Percentiles rank a stretch among this genome's conserved stretches.
Conservation (phyloP, 2,113 vertebrate species). For the Brachyistius frenatus region DNA sequence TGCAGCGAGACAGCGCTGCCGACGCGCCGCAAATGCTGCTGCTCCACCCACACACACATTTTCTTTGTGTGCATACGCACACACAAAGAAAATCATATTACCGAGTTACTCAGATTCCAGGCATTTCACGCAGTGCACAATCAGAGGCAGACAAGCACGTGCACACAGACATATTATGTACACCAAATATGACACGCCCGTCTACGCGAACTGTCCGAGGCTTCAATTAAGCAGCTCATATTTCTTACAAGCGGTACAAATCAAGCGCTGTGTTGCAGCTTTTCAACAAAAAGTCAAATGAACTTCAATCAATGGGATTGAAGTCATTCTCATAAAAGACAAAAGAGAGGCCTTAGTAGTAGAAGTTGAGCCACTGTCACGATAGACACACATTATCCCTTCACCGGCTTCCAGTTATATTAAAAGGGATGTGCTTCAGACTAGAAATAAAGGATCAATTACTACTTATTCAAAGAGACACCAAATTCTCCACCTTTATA, state of each 20-base stretch:
- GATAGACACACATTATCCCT: not conserved
- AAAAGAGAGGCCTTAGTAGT: constrained; percentile 1
- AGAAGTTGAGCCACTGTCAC: not conserved
- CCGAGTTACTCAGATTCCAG: constrained; percentile 22
- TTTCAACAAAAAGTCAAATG: constrained; percentile 45
- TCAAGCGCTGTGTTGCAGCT: constrained; percentile 28
- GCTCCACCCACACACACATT: constrained; percentile 1
- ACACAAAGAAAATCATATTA: constrained; percentile 1
- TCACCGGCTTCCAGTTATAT: not conserved
- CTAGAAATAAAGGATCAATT: constrained; percentile 37
- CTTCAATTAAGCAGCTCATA: constrained; percentile 31
- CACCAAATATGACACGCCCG: not conserved
- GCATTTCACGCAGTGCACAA: constrained; percentile 9
- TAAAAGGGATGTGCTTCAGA: constrained; percentile 18
- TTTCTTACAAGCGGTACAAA: constrained; percentile 33
- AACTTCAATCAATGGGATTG: constrained; percentile 53
- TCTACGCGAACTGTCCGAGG: constrained; percentile 1
- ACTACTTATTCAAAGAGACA: constrained; percentile 2
- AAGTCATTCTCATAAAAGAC: constrained; percentile 21
- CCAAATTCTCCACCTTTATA: not conserved
- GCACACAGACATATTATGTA: not conserved
- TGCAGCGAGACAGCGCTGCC: constrained; percentile 29
- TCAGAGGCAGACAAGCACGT: not conserved
- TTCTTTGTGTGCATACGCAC: not conserved
- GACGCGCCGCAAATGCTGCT: constrained; percentile 18